Percentiles rank a stretch among this genome's conserved stretches.
Evolutionary conservation across 2,888 invertebrate species (phyloP).

Genomic region (Eucriotettix oculatus): DNA sequence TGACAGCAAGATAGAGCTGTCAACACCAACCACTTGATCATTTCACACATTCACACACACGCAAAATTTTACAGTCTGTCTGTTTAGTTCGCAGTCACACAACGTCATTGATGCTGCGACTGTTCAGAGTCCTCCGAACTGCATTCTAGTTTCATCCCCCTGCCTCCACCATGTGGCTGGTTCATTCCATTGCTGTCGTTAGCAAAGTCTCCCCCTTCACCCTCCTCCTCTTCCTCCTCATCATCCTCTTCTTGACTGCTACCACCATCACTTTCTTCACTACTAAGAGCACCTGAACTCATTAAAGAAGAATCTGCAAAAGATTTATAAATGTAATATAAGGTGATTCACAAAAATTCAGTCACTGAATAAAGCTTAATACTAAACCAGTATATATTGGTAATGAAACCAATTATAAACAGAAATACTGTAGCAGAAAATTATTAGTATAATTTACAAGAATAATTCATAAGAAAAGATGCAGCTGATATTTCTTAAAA

Average conservation of each 20-base stretch:
- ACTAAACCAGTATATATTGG: too few relatives aligned
- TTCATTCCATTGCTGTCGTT: neutral
- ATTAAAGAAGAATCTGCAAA: constrained; percentile 9
- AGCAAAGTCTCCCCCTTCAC: neutral
- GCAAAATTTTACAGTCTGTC: too few relatives aligned
- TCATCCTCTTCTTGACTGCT: constrained; percentile 15
- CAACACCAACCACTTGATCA: too few relatives aligned
- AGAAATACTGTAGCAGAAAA: too few relatives aligned
- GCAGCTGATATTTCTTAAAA: too few relatives aligned
- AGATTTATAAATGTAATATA: neutral
- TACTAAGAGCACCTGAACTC: constrained; percentile 11
- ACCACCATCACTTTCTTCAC: constrained; percentile 17
- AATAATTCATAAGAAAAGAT: too few relatives aligned
- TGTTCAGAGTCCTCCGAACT: neutral
- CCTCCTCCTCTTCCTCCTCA: constrained; percentile 7
- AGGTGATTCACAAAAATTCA: neutral
- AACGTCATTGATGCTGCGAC: neutral
- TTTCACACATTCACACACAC: too few relatives aligned
- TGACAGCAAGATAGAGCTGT: too few relatives aligned
- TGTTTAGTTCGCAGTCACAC: neutral
- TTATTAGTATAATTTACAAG: too few relatives aligned
- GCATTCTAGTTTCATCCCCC: neutral
- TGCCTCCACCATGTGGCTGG: neutral
- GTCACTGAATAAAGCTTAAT: too few relatives aligned
- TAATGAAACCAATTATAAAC: too few relatives aligned